A percentile compares a stretch with the other conserved stretches of the same genome.
Evolutionary conservation across 2,797 vertebrate species (phyloP).

Genomic region (Natrix natrix): DNA sequence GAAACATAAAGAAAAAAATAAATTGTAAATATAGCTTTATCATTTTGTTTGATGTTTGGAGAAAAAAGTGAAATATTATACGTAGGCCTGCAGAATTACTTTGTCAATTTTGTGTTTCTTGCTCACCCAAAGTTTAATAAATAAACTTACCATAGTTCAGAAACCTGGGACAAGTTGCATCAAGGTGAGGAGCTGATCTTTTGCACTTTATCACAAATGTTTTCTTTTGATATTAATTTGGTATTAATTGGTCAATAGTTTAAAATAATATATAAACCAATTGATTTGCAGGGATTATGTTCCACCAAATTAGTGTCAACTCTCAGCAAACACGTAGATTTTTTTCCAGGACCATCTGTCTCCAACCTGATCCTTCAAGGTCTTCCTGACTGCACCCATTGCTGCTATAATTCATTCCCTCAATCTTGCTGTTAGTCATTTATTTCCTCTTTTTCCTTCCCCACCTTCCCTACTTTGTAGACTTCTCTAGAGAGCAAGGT

Average conservation of each 20-base stretch:
- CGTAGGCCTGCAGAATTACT: neutral
- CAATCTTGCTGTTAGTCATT: neutral
- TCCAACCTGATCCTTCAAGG: neutral
- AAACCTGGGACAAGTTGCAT: neutral
- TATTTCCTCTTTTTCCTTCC: neutral
- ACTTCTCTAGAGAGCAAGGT: neutral
- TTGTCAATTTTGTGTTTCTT: neutral
- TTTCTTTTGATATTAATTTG: neutral
- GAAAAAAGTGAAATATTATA: neutral
- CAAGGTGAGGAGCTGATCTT: neutral
- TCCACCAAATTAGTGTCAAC: neutral
- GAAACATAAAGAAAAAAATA: neutral
- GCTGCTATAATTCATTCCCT: too few relatives aligned
- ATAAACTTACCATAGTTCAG: neutral
- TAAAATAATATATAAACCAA: slow-evolving; percentile 17
- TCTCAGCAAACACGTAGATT: neutral
- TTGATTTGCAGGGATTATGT: neutral
- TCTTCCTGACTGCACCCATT: neutral
- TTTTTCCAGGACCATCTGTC: neutral
- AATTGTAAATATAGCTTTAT: neutral
- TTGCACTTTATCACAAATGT: neutral
- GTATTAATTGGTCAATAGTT: neutral
- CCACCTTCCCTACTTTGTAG: neutral
- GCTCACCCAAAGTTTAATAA: neutral
- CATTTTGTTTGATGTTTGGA: neutral